phyloP scores from a whole-genome alignment of 53 echinoderm and acorn worm genomes.

The Antedon mediterranea region DNA sequence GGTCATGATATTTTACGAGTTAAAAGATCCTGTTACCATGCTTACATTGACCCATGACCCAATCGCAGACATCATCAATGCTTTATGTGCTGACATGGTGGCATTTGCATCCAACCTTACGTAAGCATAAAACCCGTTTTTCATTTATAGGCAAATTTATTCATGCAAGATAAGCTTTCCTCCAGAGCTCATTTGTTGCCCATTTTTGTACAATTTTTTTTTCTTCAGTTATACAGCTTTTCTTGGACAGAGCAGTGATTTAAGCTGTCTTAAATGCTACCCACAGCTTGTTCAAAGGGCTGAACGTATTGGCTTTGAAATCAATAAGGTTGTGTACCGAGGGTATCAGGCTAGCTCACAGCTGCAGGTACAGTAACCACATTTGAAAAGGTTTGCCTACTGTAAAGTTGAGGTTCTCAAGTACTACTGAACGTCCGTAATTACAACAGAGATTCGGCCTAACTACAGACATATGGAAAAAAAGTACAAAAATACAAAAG shows the following conservation, averaged over 20 bases:
- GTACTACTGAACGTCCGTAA: too few species aligned
- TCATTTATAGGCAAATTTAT: too few species aligned
- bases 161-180: too few species aligned
- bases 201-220: too few species aligned
- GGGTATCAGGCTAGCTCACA: conserved; percentile 4
- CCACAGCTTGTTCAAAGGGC: conserved; percentile 3
- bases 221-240: neutral
- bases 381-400: too few species aligned
- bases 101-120: conserved; percentile 2
- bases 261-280: neutral
- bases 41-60: conserved; percentile 9
- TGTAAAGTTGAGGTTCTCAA: too few species aligned
- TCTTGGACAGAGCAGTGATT: neutral
- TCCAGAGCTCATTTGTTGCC: too few species aligned
- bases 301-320: neutral
- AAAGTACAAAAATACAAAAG: too few species aligned
- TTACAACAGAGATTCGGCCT: too few species aligned
- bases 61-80: conserved; percentile 10
- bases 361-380: neutral
- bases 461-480: too few species aligned
- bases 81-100: conserved; percentile 6
- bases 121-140: too few species aligned
- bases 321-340: conserved; percentile 3
- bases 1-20: conserved; percentile 5
- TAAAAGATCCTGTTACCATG: neutral